Base-by-base conservation (phyloP, 2,888 invertebrate species). In the Sarcophaga rosellei region DNA sequence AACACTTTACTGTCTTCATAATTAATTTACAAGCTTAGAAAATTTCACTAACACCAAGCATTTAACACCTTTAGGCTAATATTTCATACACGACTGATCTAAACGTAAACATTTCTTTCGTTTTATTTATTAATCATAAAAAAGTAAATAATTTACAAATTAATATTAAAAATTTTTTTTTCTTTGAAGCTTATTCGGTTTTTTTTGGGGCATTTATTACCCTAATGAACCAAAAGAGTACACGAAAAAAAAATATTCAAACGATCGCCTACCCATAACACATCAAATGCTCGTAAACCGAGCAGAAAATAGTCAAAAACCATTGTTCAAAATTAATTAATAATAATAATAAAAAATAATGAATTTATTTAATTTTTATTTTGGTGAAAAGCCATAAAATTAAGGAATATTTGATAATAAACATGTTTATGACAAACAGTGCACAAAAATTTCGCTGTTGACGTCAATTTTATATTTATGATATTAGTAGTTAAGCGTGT, bases 331-430 rank as follows among this genome's bases (percentile, higher is more conserved):
- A 61, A 62, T 59, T 66, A 66, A 73, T 73, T 53, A 15, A 35
- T 35, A 35, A 35, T 35, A 35, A 35, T 35, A 35, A 35, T 35
- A 35, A 35, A 35, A 35, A 17, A 53, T 15, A 17, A 17, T 4
- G 0, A 53, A 53, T 17, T 53, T 53, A 53, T 15, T 53, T 53
- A 53, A 53, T 59, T 25, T 6, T 2, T 35, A 20, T 76, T 66
- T 74, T 62, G 66, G 47, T 61, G 61, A 81, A 66, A 74, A 74
- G n/a, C 45, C 47, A 74, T 74, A 61, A 53, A 20, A 17, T 66
- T 66, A 35, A 25, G 20, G 20, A 61, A 74, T 61, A 57, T 44
- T 65, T 72, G 35, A 53, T 57, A 63, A 70, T 70, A 59, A 61
- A 45, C 1, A 59, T 69, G 3, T 77, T 59, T 65, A 63, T 63